Conservation (phyloP, 2,113 vertebrate genomes). For the Myotis davidii region DNA sequence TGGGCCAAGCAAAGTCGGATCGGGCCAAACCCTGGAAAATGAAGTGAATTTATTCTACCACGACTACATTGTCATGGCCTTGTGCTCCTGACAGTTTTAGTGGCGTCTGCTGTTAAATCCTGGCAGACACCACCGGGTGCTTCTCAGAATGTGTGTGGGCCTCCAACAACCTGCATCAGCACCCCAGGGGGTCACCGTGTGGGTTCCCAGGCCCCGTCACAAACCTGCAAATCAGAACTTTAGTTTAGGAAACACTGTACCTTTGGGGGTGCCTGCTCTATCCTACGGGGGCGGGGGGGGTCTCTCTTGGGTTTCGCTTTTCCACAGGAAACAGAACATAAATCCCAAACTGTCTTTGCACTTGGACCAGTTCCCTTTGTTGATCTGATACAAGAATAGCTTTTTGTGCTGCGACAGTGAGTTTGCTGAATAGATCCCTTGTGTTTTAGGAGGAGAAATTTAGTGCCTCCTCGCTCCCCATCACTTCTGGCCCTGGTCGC, state of each 20-base stretch:
- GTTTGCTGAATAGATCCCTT: constrained; percentile 63
- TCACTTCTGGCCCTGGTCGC: constrained; percentile 12
- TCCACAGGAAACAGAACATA: constrained; percentile 46
- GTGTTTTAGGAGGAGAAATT: constrained; percentile 53
- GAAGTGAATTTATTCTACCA: background rate
- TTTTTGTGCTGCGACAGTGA: constrained; percentile 50
- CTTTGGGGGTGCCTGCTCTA: background rate
- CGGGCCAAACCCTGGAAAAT: background rate
- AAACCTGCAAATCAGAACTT: constrained; percentile 12
- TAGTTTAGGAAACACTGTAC: rapidly evolving
- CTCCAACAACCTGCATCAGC: background rate
- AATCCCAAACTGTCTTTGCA: constrained; percentile 34
- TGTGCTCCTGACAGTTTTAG: background rate
- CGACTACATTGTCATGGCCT: background rate
- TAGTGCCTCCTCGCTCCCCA: background rate
- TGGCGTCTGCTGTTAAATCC: background rate
- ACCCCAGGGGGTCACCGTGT: background rate
- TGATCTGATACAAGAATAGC: constrained; percentile 60
- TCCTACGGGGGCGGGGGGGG: background rate
- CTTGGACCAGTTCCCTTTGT: constrained; percentile 50
- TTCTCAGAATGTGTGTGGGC: constrained; percentile 20
- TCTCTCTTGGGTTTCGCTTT: constrained; percentile 39
- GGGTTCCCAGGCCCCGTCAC: background rate
- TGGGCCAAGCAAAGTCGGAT: background rate
- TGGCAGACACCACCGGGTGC: background rate